Percentiles rank a stretch among this genome's conserved stretches.
These are phyloP conservation scores for Aphis craccivora DNA, from an alignment of 1,140 invertebrate species.

Conservation along the genomic window DNA sequence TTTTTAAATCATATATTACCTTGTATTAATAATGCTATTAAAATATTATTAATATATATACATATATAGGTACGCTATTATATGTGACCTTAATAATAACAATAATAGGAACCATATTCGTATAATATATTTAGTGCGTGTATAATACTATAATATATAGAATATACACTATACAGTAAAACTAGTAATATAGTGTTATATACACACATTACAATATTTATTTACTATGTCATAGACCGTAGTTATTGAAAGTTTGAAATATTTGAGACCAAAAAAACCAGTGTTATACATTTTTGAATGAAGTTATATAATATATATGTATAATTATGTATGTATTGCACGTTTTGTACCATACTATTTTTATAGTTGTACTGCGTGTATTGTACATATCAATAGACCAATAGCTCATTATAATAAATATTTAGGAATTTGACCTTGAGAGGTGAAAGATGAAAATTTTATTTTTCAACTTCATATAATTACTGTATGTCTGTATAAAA, in stretches of 20 bases:
- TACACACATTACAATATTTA: background rate
- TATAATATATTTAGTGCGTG: background rate
- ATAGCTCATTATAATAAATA: slow-evolving; percentile 15
- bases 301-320: background rate
- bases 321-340: background rate
- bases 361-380: background rate
- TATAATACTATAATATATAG: too few relatives aligned
- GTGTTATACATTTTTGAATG: background rate
- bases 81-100: background rate
- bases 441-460: slow-evolving; percentile 1
- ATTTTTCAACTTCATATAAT: background rate
- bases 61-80: too few relatives aligned
- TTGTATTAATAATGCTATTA: background rate
- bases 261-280: background rate
- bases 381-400: background rate
- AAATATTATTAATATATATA: background rate
- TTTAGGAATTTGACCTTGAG: slow-evolving; percentile 35
- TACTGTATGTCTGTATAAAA: background rate
- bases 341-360: background rate
- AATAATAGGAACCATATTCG: background rate
- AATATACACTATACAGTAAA: background rate
- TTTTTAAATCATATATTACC: background rate
- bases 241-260: background rate
- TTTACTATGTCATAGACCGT: background rate
- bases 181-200: background rate